A percentile compares a stretch with the other conserved stretches of the same genome.
These are phyloP conservation scores for Sinohyriopsis cumingii DNA, from an alignment of 2,888 invertebrate species.

Conservation along the genomic window DNA sequence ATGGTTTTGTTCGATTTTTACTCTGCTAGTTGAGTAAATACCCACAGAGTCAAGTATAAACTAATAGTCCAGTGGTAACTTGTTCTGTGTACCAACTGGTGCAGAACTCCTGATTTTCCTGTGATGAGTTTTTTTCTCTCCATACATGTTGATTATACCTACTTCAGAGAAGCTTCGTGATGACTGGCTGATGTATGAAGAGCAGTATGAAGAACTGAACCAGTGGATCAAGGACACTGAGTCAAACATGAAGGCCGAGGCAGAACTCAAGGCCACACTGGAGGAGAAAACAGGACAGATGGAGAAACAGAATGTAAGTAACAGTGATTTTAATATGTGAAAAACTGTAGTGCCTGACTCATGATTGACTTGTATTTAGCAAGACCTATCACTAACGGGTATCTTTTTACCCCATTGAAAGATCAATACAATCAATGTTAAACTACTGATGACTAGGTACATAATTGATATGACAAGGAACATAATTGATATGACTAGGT, in stretches of 20 bases:
- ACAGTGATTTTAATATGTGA: not conserved
- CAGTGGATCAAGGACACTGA: constrained; percentile 91
- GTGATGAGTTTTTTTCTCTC: not conserved
- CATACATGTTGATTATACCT: not conserved
- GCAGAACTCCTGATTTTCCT: not conserved
- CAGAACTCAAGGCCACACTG: constrained; percentile 84
- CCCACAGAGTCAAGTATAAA: no score
- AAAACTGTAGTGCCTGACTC: not conserved
- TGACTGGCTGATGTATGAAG: constrained; percentile 87
- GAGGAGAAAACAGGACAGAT: constrained; percentile 87
- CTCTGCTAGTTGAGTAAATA: no score
- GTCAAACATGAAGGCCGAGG: constrained; percentile 88
- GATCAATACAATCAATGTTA: no score
- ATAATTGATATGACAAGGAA: no score
- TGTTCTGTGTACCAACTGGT: not conserved
- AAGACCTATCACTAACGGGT: no score
- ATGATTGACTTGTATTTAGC: no score
- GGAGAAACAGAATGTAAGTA: constrained; percentile 79
- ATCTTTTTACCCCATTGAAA: no score
- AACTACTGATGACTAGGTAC: no score
- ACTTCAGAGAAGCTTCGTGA: constrained; percentile 80
- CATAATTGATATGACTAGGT: no score
- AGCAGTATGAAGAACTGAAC: constrained; percentile 83
- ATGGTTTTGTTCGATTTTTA: no score
- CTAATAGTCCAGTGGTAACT: no score